These are phyloP conservation scores for Sebastiscus tertius DNA, from an alignment of 2,797 vertebrate genomes.

Conservation along the genomic window DNA sequence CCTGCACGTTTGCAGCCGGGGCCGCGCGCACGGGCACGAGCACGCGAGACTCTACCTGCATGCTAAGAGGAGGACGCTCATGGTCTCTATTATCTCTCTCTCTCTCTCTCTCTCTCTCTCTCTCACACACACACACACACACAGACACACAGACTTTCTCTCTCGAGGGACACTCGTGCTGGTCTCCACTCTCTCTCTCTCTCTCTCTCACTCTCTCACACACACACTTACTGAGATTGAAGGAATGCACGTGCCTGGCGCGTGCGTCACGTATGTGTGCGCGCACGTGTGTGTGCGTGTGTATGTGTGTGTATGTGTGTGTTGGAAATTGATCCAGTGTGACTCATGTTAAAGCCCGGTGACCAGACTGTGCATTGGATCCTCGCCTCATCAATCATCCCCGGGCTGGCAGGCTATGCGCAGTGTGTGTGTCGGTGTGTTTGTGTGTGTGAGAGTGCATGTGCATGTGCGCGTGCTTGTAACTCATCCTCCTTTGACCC, in stretches of 20 bases:
- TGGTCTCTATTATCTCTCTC: slow-evolving; percentile 7
- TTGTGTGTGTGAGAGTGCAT: slow-evolving; percentile 2
- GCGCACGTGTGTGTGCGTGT: background rate
- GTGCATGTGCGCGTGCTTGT: background rate
- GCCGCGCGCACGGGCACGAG: slow-evolving; percentile 36
- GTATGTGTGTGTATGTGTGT: background rate
- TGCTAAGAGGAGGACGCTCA: slow-evolving; percentile 54
- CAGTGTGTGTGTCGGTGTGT: slow-evolving; percentile 30
- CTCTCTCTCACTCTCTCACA: background rate
- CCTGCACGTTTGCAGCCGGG: slow-evolving; percentile 41
- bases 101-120: background rate
- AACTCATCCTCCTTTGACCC: slow-evolving; percentile 34
- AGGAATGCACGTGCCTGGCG: slow-evolving; percentile 24
- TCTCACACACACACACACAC: background rate
- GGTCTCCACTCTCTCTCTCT: slow-evolving; percentile 18
- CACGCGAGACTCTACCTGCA: slow-evolving; percentile 64
- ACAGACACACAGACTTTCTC: slow-evolving; percentile 14
- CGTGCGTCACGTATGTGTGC: slow-evolving; percentile 13
- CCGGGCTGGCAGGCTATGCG: slow-evolving; percentile 63
- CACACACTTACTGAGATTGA: background rate
- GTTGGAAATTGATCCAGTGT: slow-evolving; percentile 65
- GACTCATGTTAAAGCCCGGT: slow-evolving; percentile 65
- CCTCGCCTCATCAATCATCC: slow-evolving; percentile 75
- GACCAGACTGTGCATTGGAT: slow-evolving; percentile 61
- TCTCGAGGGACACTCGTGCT: slow-evolving; percentile 44